Conservation (phyloP, 1,140 invertebrate species). For the Arion vulgaris region DNA sequence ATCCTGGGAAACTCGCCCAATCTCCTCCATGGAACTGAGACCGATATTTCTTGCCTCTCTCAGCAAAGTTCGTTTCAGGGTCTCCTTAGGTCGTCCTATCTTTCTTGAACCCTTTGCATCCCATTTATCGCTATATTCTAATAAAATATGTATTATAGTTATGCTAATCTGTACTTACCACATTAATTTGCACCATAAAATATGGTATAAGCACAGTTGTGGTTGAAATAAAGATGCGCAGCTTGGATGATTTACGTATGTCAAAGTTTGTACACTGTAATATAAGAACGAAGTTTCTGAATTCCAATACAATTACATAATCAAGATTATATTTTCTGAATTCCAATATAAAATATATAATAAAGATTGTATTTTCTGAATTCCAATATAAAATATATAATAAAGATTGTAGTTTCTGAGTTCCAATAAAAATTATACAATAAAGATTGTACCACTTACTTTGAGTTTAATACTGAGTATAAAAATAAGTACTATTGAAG, state of each 20-base stretch:
- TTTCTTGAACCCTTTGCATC: too few relatives aligned
- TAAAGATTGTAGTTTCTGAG: neutral
- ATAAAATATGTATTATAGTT: too few relatives aligned
- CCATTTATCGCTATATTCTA: too few relatives aligned
- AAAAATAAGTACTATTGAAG: slow-evolving; percentile 86
- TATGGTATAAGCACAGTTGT: slow-evolving; percentile 89
- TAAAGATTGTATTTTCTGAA: neutral
- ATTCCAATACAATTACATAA: neutral
- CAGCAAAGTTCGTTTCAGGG: too few relatives aligned
- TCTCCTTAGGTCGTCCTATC: too few relatives aligned
- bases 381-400: neutral
- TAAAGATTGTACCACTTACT: slow-evolving; percentile 51
- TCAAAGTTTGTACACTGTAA: slow-evolving; percentile 83
- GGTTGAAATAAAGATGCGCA: slow-evolving; percentile 87
- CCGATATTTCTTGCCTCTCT: too few relatives aligned
- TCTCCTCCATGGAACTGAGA: too few relatives aligned
- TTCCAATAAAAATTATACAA: neutral
- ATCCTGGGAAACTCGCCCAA: too few relatives aligned
- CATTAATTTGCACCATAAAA: slow-evolving; percentile 90
- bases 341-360: neutral
- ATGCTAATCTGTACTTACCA: slow-evolving; percentile 78
- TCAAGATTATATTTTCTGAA: neutral
- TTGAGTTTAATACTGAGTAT: slow-evolving; percentile 86
- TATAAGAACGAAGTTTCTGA: neutral
- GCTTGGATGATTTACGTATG: slow-evolving; percentile 84